Evolutionary conservation across 1,140 invertebrate genomes (phyloP), one percentile per base, ranked within the genome.

Genomic region (Zophobas atratus): DNA sequence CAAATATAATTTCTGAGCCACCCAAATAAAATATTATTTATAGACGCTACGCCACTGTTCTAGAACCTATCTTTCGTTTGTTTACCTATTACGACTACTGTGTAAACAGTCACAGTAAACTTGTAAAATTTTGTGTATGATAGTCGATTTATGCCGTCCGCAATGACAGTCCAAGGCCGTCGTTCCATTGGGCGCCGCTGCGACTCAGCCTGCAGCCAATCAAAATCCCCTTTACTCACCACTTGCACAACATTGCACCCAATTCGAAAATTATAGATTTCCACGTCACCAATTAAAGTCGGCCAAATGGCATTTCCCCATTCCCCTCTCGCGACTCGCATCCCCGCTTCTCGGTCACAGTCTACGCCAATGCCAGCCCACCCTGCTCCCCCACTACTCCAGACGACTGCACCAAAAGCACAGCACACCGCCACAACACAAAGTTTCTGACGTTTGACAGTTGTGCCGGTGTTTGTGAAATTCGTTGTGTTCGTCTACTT

Each of bases 401-500:
- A 20, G 43, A 67, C 60, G 43, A 43, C 60, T 67, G 60, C 60
- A 67, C 41, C 60, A 67, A 67, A 67, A 67, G 60, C 60, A 67
- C 43, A 38, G 60, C 60, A 67, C 60, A 67, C 60, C 60, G 43
- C 41, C 60, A 67, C 60, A 63, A 63, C 57, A 51, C 57, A 67
- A 67, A 39, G 41, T 67, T 67, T 67, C 60, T 67, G 60, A 67
- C 60, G 60, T 67, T 67, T 67, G 60, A 67, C 60, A 43, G 38
- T 67, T 67, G 60, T 67, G 60, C 60, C 60, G 60, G 60, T 67
- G 60, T 67, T 67, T 67, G 60, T 67, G 39, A 67, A 67, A 67
- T 67, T 67, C 60, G 60, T 67, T 43, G 60, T 67, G 60, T 67
- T 43, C 33, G 60, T 67, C 60, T 43, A 20, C 60, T 43, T 67